These are phyloP conservation scores for Avahi laniger DNA, from an alignment of 2,797 vertebrate genomes.

Conservation along the genomic window DNA sequence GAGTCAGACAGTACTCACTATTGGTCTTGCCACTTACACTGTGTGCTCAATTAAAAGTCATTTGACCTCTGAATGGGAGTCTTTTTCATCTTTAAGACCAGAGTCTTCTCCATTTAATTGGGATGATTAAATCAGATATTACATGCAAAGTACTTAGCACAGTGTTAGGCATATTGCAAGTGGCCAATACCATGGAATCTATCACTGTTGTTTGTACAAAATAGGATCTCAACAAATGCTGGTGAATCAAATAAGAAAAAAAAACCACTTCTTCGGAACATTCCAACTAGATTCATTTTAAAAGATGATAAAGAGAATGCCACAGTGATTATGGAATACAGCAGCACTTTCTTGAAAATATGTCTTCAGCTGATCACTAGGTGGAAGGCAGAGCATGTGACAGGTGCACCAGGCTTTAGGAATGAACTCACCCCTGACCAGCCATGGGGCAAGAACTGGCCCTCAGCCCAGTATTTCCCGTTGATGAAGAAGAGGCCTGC, in stretches of 20 bases:
- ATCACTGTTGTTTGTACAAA: background rate
- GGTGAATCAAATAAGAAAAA: background rate
- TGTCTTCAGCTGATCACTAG: background rate
- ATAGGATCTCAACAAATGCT: background rate
- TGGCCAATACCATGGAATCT: background rate
- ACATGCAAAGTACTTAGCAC: background rate
- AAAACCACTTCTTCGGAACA: background rate
- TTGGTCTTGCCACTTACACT: background rate
- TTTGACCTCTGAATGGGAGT: background rate
- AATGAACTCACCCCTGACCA: slow-evolving; percentile 95
- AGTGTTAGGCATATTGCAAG: background rate
- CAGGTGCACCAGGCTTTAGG: background rate
- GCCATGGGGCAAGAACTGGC: slow-evolving; percentile 93
- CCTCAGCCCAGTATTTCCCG: slow-evolving; percentile 92
- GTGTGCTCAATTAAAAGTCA: background rate
- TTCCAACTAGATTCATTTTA: background rate
- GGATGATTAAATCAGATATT: background rate
- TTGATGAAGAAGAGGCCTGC: slow-evolving; percentile 95
- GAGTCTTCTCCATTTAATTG: background rate
- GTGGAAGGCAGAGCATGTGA: background rate
- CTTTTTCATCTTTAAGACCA: background rate
- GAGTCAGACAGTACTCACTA: background rate
- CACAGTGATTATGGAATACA: background rate
- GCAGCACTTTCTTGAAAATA: background rate
- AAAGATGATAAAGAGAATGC: background rate